These are phyloP conservation scores for Etheostoma spectabile DNA, from an alignment of 2,113 vertebrate genomes.

Conservation along the genomic window DNA sequence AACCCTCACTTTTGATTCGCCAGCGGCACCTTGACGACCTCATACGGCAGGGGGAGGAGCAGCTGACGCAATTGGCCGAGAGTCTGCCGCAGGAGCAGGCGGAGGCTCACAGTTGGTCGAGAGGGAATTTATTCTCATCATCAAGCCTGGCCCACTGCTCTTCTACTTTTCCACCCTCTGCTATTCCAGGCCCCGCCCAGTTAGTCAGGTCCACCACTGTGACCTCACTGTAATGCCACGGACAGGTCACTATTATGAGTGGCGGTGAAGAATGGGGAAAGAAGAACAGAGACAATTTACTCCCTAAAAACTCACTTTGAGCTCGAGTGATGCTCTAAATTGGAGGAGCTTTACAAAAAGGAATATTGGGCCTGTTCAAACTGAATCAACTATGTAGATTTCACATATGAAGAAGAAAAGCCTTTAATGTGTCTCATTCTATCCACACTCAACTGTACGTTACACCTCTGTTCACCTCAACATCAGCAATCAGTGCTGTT, in stretches of 20 bases:
- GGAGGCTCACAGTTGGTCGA: constrained; percentile 38
- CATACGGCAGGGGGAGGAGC: constrained; percentile 91
- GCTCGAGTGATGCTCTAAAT: not conserved
- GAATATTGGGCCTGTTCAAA: constrained; percentile 11
- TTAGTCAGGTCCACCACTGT: constrained; percentile 79
- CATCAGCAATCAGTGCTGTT: not conserved
- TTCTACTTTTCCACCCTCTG: constrained; percentile 20
- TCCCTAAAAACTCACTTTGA: not conserved
- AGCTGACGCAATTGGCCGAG: constrained; percentile 88
- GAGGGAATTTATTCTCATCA: not conserved
- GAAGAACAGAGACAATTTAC: constrained; percentile 1
- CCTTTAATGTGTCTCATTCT: constrained; percentile 37
- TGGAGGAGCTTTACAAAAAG: constrained; percentile 22
- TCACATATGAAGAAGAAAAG: constrained; percentile 18
- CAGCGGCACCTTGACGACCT: constrained; percentile 94
- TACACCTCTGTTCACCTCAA: constrained; percentile 7
- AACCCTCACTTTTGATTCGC: constrained; percentile 91
- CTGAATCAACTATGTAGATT: constrained; percentile 60
- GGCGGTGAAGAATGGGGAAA: not conserved
- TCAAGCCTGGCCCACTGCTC: not conserved
- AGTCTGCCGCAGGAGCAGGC: constrained; percentile 81
- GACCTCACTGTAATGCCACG: constrained; percentile 68
- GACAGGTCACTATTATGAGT: not conserved
- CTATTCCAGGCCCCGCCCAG: constrained; percentile 58
- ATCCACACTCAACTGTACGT: not conserved